Percentiles rank a stretch among this genome's conserved stretches.
Conservation (phyloP, 2,113 vertebrate genomes). For the Actenoides hombroni region DNA sequence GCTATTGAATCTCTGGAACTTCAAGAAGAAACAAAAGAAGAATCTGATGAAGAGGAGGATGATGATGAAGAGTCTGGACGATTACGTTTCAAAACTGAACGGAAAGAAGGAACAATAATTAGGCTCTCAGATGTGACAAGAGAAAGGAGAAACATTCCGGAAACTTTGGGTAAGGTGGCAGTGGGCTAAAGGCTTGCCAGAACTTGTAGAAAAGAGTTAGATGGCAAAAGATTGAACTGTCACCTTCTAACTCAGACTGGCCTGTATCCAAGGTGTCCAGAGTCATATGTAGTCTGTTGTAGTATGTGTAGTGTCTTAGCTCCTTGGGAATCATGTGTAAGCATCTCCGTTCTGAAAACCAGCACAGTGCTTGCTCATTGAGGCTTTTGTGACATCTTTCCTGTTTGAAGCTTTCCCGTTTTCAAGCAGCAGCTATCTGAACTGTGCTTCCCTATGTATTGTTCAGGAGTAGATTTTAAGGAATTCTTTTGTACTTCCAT, state of each 20-base stretch:
- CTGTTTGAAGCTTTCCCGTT: neutral
- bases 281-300: neutral
- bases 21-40: constrained; percentile 78
- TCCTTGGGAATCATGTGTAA: neutral
- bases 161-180: constrained; percentile 87
- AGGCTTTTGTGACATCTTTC: neutral
- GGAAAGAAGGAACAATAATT: constrained; percentile 91
- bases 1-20: constrained; percentile 79
- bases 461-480: neutral
- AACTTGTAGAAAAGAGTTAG: neutral
- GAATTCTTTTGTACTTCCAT: neutral
- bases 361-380: neutral
- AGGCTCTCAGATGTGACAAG: constrained; percentile 87
- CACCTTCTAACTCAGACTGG: neutral
- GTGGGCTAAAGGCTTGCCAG: neutral
- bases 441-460: neutral
- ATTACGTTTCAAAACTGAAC: constrained; percentile 93
- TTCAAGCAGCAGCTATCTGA: neutral
- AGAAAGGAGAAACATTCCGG: constrained; percentile 94
- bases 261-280: neutral
- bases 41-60: constrained; percentile 93
- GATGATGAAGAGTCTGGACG: constrained; percentile 91
- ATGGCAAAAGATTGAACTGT: neutral
- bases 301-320: neutral
- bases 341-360: neutral